phyloP scores from a whole-genome alignment of 2,888 invertebrate species.

The Timema podura region DNA sequence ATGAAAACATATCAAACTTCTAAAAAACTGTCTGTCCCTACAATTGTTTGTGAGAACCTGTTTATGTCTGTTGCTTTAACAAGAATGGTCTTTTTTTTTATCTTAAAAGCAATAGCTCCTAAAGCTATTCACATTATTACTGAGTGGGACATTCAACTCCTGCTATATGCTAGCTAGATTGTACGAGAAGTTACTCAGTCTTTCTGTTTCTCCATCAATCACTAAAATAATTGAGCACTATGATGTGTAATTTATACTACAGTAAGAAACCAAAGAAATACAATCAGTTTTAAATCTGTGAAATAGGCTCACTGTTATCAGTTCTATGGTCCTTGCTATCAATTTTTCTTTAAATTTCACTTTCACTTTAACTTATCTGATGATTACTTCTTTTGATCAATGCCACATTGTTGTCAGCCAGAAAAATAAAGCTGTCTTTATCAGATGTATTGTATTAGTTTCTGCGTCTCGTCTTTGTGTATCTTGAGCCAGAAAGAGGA shows the following conservation, averaged over 20 bases:
- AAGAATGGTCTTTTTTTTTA: constrained; percentile 58
- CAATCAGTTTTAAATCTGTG: no score
- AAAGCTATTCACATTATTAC: constrained; percentile 75
- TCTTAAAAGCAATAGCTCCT: constrained; percentile 80
- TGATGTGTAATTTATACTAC: constrained; percentile 53
- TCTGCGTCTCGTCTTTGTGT: constrained; percentile 47
- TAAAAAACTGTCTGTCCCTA: no score
- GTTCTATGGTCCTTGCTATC: constrained; percentile 11
- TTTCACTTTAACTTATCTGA: background rate
- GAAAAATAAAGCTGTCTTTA: constrained; percentile 18
- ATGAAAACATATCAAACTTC: no score
- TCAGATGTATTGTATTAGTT: constrained; percentile 10
- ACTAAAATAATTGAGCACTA: constrained; percentile 61
- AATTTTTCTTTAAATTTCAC: background rate
- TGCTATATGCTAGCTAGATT: constrained; percentile 51
- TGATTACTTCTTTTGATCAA: background rate
- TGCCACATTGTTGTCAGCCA: constrained; percentile 24
- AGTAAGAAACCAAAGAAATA: constrained; percentile 52
- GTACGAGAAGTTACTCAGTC: constrained; percentile 69
- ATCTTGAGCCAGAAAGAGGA: constrained; percentile 79
- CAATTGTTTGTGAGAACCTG: no score
- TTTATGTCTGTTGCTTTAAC: no score
- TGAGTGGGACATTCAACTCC: constrained; percentile 73
- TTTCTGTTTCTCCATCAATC: constrained; percentile 86
- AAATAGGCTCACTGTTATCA: no score